Evolutionary conservation across 2,888 invertebrate species (phyloP).

Genomic region (Rotaria macrura): DNA sequence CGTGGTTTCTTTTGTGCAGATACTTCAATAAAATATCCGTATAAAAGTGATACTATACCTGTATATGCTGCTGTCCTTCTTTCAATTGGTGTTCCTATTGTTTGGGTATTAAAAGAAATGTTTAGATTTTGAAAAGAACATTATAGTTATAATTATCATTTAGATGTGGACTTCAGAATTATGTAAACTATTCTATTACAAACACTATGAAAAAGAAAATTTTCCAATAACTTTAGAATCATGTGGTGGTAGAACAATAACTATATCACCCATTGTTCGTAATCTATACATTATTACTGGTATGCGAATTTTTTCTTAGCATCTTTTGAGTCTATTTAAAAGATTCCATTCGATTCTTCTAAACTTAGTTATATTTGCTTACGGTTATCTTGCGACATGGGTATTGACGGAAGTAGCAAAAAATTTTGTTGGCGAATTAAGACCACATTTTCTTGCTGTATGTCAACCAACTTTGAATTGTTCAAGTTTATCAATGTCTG

Average conservation of each 20-base stretch:
- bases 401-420: constrained; percentile 32
- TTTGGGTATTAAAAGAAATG: not conserved
- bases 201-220: not conserved
- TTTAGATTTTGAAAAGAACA: not conserved
- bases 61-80: not conserved
- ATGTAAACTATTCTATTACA: not conserved
- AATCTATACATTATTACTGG: constrained; percentile 28
- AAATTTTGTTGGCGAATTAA: constrained; percentile 29
- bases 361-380: constrained; percentile 16
- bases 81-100: not conserved
- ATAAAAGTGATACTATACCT: constrained; percentile 28
- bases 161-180: not conserved
- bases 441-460: constrained; percentile 34
- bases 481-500: not conserved
- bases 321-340: no score
- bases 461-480: constrained; percentile 23
- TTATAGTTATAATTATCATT: no score
- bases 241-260: not conserved
- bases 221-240: not conserved
- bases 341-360: no score
- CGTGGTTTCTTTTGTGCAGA: constrained; percentile 34
- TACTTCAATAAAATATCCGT: constrained; percentile 31
- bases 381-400: constrained; percentile 30
- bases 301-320: not conserved
- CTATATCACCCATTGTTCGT: not conserved